Percentiles rank a stretch among this genome's conserved stretches.
phyloP scores from a whole-genome alignment of 2,113 vertebrate genomes.

The Caranx ignobilis region DNA sequence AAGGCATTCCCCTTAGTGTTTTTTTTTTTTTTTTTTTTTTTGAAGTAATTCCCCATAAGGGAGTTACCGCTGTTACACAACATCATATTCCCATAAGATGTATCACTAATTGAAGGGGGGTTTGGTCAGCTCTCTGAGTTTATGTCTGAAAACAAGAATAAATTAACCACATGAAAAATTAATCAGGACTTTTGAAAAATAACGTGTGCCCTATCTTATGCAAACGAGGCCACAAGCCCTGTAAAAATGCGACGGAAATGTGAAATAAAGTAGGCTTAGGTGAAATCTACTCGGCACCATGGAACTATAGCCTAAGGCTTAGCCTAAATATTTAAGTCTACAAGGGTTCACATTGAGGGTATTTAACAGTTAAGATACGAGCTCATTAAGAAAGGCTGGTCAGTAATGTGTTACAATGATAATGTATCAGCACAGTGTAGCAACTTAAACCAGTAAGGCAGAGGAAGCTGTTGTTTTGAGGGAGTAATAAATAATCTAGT shows the following conservation, averaged over 20 bases:
- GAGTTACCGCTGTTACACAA: background rate
- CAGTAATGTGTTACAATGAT: constrained; percentile 35
- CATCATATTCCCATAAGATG: background rate
- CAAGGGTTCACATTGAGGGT: constrained; percentile 28
- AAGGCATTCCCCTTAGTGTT: background rate
- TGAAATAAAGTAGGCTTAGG: constrained; percentile 33
- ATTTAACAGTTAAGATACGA: constrained; percentile 23
- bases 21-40: too few relatives aligned
- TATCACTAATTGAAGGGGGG: background rate
- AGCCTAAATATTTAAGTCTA: constrained; percentile 43
- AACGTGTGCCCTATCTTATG: background rate
- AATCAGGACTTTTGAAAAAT: background rate
- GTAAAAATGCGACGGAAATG: background rate
- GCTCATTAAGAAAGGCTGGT: constrained; percentile 14
- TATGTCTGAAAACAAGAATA: constrained; percentile 5
- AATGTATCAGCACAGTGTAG: background rate
- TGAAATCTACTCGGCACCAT: constrained; percentile 13
- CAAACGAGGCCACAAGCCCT: constrained; percentile 1
- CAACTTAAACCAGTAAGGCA: background rate
- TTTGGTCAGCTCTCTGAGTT: background rate
- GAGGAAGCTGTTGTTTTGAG: background rate
- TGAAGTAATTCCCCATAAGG: background rate
- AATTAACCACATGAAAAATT: background rate
- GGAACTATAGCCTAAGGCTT: constrained; percentile 19
- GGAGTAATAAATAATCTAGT: background rate